Base-by-base conservation (phyloP, 2,797 vertebrate species). In the Dipus sagitta region DNA sequence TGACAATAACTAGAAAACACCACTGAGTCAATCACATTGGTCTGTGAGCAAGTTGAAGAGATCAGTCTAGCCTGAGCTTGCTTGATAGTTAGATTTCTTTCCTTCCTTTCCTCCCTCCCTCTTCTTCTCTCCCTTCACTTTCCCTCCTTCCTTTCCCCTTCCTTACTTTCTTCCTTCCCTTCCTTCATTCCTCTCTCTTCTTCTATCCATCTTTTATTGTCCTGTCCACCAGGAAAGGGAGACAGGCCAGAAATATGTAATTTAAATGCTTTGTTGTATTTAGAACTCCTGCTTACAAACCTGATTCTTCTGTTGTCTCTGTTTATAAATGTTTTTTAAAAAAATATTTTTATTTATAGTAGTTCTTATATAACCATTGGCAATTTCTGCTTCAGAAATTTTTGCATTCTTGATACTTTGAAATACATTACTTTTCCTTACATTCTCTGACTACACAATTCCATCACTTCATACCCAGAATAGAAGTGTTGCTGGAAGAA, bases 231-330 rank as follows among this genome's bases (percentile, higher is more conserved):
- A 6, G 52, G 65, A 21, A 62, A 38, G 52, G n/a, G 2, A 10
- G 6, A 3, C 2, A 23, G 13, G 0, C 18, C 30, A 24, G 52
- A 20, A 54, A 15, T 0, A 2, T 1, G 17, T 9, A 7, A 9
- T 15, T 18, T n/a, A 1, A 17, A 0, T 6, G 1, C 17, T 10
- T 28, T 38, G 60, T 15, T 42, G 8, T 17, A 24, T 11, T 17
- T 21, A 17, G 42, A 68, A 21, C 7, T 24, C 8, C 4, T 20
- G 9, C 24, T 47, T 38, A 32, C 2, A 23, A 23, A 6, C 28
- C 6, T 10, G 11, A 28, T 24, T 81, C 28, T 94, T 70, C 80
- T 67, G 11, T 62, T 65, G n/a, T 42, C 18, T 77, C 15, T 65
- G 3, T 17, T 64, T 28, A 30, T 20, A 64, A 64, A 38, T 58